Evolutionary conservation across 2,888 invertebrate species (phyloP), one percentile per base, ranked within the genome.

Genomic region (Enoplolaimus lenunculus): DNA sequence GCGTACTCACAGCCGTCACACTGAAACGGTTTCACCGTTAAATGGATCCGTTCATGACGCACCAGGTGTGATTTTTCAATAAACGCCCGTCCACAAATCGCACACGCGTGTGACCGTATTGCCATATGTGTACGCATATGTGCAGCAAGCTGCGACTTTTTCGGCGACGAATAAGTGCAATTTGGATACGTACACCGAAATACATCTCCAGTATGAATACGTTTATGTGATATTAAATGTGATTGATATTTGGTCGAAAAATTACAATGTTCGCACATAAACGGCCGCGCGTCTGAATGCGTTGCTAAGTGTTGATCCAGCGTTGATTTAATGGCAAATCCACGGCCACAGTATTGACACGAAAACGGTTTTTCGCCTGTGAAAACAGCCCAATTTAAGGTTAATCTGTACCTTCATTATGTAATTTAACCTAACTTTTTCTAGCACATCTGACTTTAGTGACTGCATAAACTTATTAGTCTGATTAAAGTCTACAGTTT

Each of bases 21-120:
- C 70, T 86, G 86, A 80, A 86, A 86, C 0, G 87, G 86, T 75
- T 86, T 86, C 2, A 70, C 68, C 16, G 69, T 70, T 62, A 86
- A 80, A 80, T 88, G 88, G 69, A 87, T 86, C 60, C 86, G 81
- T 77, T 87, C 86, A 77, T 88, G 88, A 1, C 88, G 82, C 16
- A 86, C 83, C 71, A 88, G 80, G 80, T 88, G 87, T 45, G 86
- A 86, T 75, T 86, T 87, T 77, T 88, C 87, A 77, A 87, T 85
- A 77, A 88, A 88, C 21, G 85, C 85, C 66, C 86, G 83, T 0
- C 86, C 85, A 78, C 87, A 87, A 26, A 84, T 82, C 30, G 81
- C 80, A 77, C 88, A 88, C 31, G 84, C 82, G 77, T 85, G 85
- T 7, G 84, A 82, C 21, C 85, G 80, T 57, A 81, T 83, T 74